Conservation (phyloP, 2,888 invertebrate genomes). For the Mesorhabditis spiculigera region DNA sequence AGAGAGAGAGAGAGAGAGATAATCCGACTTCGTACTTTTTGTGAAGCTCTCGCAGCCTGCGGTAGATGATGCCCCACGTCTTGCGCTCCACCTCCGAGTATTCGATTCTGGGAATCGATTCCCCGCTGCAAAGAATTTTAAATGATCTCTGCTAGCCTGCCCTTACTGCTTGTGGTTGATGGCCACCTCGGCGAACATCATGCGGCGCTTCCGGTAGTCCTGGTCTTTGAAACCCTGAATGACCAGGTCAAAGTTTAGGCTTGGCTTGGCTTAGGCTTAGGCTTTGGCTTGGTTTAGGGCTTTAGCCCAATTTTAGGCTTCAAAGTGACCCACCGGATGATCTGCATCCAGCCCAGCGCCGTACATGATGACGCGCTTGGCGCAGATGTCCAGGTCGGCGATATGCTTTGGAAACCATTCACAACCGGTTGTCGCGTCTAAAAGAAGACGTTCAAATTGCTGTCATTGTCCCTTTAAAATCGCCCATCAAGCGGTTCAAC, state of each 20-base stretch:
- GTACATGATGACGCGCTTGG: conserved; percentile 92
- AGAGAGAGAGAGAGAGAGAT: neutral
- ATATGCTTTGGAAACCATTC: conserved; percentile 62
- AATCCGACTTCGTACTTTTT: conserved; percentile 69
- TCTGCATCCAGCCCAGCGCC: conserved; percentile 90
- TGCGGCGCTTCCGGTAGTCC: conserved; percentile 82
- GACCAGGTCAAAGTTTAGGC: too few relatives aligned
- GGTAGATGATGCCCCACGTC: conserved; percentile 91
- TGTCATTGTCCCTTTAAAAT: neutral
- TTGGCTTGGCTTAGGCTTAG: neutral
- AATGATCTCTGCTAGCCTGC: neutral
- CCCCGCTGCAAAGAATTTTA: conserved; percentile 70
- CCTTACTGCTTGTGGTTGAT: conserved; percentile 87
- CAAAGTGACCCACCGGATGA: conserved; percentile 72
- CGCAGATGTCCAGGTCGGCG: conserved; percentile 68
- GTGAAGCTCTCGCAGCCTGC: conserved; percentile 82
- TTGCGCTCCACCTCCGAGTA: conserved; percentile 84
- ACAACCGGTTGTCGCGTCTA: conserved; percentile 81
- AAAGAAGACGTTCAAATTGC: conserved; percentile 5
- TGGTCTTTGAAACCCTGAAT: conserved; percentile 85
- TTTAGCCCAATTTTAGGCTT: too few relatives aligned
- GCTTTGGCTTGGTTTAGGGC: too few relatives aligned
- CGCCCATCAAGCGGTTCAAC: neutral
- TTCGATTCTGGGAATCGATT: conserved; percentile 79
- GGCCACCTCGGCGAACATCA: conserved; percentile 86